Evolutionary conservation across 2,888 invertebrate species (phyloP), one percentile per base, ranked within the genome.

Genomic region (Petrolisthes manimaculis): DNA sequence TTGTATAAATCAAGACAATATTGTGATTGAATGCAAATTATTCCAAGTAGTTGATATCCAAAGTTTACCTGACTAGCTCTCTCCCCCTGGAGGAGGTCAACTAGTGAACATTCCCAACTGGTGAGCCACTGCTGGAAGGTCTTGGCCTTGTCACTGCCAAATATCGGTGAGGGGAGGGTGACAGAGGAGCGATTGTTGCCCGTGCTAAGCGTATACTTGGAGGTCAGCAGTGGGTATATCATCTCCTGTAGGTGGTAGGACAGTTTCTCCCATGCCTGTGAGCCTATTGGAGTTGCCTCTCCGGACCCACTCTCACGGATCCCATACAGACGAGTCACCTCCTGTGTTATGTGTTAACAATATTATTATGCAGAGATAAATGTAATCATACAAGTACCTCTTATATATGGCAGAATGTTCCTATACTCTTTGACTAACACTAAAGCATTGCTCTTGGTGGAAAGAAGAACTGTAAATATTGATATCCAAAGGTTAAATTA

Each of bases 51-150:
- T 75, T 14, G 51, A 75, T 75, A 75, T 6, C 37, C 51, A 14
- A 37, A 37, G 21, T n/a, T 81, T 74, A 90, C 88, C 88, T 90
- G 85, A n/a, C 84, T 85, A 0, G 91, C 89, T 67, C 61, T 56
- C 54, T 90, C 79, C 21, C 90, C 86, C 21, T 86, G 86, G 54
- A 92, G 86, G 53, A 91, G 83, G 24, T 89, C 86, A 5, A 92
- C 91, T 77, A 92, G 88, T 21, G 88, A 84, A 54, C 81, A 89
- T 24, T 91, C 91, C 92, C 92, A 92, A 53, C 91, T 90, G 18
- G 91, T 89, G 14, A 92, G 85, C 92, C 92, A 92, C 14, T 90
- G 89, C 37, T 91, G 91, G 86, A 91, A 92, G 18, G 86, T 91
- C 8, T 80, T 77, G 3, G 91, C 92, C 53, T 89, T 83, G 8